Evolutionary conservation across 2,888 invertebrate species (phyloP).

Genomic region (Argyresthia goedartella): DNA sequence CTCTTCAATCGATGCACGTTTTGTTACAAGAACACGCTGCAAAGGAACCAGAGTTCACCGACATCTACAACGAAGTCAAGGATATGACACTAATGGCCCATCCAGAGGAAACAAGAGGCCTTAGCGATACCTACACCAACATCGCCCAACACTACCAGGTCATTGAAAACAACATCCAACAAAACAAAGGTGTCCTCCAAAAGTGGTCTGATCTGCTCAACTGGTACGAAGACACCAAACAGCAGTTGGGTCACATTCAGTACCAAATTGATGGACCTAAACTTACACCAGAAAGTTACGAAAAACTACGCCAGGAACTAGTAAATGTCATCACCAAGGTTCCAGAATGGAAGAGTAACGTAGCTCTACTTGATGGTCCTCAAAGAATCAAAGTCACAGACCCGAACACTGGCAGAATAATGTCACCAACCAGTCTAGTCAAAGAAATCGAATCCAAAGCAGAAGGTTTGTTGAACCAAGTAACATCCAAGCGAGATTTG

Average conservation of each 20-base stretch:
- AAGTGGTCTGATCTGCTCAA: constrained; percentile 87
- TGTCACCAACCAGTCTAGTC: constrained; percentile 79
- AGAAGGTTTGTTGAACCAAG: constrained; percentile 75
- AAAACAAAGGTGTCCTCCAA: constrained; percentile 80
- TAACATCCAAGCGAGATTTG: constrained; percentile 75
- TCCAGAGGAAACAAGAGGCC: constrained; percentile 79
- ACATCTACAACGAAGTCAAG: constrained; percentile 87
- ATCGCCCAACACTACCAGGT: constrained; percentile 83
- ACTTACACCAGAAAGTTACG: constrained; percentile 77
- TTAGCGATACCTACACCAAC: constrained; percentile 82
- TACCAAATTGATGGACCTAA: constrained; percentile 85
- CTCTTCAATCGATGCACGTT: constrained; percentile 83
- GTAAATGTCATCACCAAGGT: constrained; percentile 76
- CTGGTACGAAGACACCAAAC: constrained; percentile 84
- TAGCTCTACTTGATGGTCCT: constrained; percentile 76
- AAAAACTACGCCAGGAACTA: constrained; percentile 77
- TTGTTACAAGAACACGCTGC: constrained; percentile 88
- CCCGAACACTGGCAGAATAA: constrained; percentile 76
- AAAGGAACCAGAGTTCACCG: constrained; percentile 81
- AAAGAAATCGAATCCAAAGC: constrained; percentile 81
- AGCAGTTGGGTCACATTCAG: constrained; percentile 83
- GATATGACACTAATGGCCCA: constrained; percentile 77
- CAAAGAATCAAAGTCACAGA: constrained; percentile 78
- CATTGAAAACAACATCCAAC: constrained; percentile 79
- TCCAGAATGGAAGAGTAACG: constrained; percentile 78